Evolutionary conservation across 2,113 vertebrate species (phyloP).

Genomic region (Oncorhynchus tshawytscha): DNA sequence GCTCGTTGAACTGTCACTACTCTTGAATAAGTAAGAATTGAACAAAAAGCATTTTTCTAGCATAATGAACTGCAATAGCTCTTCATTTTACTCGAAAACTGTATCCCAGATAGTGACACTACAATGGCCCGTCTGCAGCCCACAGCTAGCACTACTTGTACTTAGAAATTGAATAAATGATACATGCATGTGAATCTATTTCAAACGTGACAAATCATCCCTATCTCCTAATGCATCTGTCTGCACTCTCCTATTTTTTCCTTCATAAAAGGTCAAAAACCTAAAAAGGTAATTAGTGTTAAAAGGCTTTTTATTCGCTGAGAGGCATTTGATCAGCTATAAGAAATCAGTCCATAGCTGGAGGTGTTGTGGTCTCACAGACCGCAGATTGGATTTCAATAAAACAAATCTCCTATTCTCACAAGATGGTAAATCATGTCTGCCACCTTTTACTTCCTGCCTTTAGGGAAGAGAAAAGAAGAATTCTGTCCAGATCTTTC

Average conservation of each 20-base stretch:
- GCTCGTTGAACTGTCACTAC: no score
- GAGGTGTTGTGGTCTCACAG: not conserved
- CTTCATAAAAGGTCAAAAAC: conserved; percentile 10
- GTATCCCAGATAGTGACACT: no score
- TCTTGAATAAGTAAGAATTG: no score
- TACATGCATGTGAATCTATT: not conserved
- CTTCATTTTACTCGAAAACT: no score
- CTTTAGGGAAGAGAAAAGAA: not conserved
- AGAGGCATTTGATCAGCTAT: conserved; percentile 8
- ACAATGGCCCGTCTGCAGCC: no score
- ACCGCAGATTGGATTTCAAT: conserved; percentile 22
- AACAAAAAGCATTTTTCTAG: no score
- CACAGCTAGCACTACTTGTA: not conserved
- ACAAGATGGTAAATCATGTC: not conserved
- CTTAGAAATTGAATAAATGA: not conserved
- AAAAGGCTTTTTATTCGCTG: conserved; percentile 11
- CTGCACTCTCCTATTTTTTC: not conserved
- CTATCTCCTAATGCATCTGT: not conserved
- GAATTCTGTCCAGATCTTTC: not conserved
- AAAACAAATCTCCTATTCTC: conserved; percentile 38
- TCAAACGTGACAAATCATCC: not conserved
- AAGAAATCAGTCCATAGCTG: not conserved
- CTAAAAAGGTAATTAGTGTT: conserved; percentile 31
- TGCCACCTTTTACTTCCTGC: conserved; percentile 2
- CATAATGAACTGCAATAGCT: no score